phyloP scores from a whole-genome alignment of 2,113 vertebrate species.

The Macaca nemestrina region DNA sequence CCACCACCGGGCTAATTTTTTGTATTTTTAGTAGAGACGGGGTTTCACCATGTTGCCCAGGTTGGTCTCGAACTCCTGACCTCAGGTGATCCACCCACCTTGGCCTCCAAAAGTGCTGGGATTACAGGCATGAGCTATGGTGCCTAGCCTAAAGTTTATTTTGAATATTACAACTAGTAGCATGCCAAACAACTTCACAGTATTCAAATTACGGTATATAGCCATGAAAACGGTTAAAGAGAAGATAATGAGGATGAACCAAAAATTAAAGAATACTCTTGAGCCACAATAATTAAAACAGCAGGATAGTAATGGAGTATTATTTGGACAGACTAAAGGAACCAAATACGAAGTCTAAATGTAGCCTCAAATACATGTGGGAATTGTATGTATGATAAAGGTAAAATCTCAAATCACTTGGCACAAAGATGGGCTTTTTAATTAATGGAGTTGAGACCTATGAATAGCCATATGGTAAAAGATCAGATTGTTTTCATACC shows the following conservation, averaged over 20 bases:
- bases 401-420: background rate
- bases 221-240: background rate
- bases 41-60: no score
- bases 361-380: background rate
- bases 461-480: background rate
- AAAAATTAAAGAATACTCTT: background rate
- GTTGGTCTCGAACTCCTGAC: no score
- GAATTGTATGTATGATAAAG: background rate
- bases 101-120: no score
- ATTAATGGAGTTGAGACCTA: background rate
- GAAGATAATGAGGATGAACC: background rate
- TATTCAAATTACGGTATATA: background rate
- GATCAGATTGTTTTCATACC: background rate
- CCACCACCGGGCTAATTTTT: no score
- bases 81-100: no score
- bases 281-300: background rate
- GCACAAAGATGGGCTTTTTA: background rate
- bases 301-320: no score
- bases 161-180: conserved; percentile 11
- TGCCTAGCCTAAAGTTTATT: background rate
- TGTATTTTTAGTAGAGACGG: no score
- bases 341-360: background rate
- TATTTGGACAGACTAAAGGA: background rate
- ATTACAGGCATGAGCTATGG: no score
- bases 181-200: background rate